Base-by-base conservation (phyloP, 1,140 invertebrate species). In the Orchesella cincta region DNA sequence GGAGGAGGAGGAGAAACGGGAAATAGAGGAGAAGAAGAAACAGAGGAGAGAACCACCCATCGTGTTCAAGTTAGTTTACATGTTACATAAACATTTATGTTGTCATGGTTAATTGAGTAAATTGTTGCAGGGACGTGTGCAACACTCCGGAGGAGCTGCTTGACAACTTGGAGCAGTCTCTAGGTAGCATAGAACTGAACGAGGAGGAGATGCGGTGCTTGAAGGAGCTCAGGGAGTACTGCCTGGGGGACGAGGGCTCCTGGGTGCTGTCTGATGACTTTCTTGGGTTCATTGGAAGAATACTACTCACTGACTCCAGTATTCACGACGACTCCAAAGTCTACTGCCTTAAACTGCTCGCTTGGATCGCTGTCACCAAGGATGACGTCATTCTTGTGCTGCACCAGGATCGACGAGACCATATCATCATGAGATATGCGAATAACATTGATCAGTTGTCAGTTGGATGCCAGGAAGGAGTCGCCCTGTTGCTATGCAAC, bases 191-290 rank as follows among this genome's bases (percentile, higher is more conserved):
- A 12, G 81, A 82, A 33, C 51, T 82, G 70, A 82, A 82, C 74
- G 82, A 83, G 23, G 83, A 86, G 76, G 84, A 86, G 74, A 81
- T 81, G 75, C 76, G 81, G 16, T 82, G 81, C 70, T 57, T 82
- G 31, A 75, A 64, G 36, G 94, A 97, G 87, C 86, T 97, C 76
- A 89, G 92, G 82, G 92, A 94, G 83, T 97, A 96, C 85, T 90
- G 95, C 82, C 86, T 95, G 5, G 75, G 34, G 16, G 75, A 67
- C 28, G 34, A 52, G 34, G 94, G 94, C 57, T 93, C 92, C 78
- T 96, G 94, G 94, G 93, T 94, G 57, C 87, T 97, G 14, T 93
- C 94, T 1, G 94, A 95, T 80, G 91, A 93, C 79, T 96, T 96
- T 84, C 87, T 96, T 29, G 88, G 89, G 76, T 93, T 96, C 83